Evolutionary conservation across 2,888 invertebrate species (phyloP), one percentile per base, ranked within the genome.

Genomic region (Troides helena): DNA sequence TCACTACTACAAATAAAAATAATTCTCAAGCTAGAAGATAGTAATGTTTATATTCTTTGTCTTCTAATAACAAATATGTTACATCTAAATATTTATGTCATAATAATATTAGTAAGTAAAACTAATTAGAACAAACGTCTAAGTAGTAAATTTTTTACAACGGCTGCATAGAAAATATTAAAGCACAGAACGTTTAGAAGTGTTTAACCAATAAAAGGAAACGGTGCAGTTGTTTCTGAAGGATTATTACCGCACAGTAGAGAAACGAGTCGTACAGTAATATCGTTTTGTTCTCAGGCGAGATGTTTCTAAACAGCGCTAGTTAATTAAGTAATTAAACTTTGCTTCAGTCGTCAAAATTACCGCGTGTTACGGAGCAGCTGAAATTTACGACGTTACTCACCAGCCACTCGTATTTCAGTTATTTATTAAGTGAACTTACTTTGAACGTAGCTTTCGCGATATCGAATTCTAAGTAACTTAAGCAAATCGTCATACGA

Each of bases 381-480:
- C 50, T 68, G 58, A 68, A 63, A 68, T 68, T 68, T 68, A 63
- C 68, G 68, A 68, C 14, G 59, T 25, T 61, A 46, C 58, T 50
- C 30, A 58, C 68, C 30, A 58, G 18, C 57, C 18, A 63, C 46
- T 58, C 23, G 23, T 58, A 58, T 7, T 21, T 63, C 17, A 59
- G 25, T 68, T 62, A 68, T 58, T 68, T 43, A 18, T 58, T 59
- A 23, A 68, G 62, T 46, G 62, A 21, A 46, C 46, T 68, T 30
- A 60, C 50, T 25, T 63, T 21, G 17, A 30, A 53, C 60, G 50
- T 30, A 53, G 59, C 50, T 60, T 66, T n/a, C 14, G 8, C 36
- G 50, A 21, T 59, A 30, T 50, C 66, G 30, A 50, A 61, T 53
- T 66, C 10, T 0, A 65, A 59, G 36, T 46, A 30, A 59, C 59